Evolutionary conservation across 2,888 invertebrate genomes (phyloP), one percentile per base, ranked within the genome.

Genomic region (Mycalesis mineus): DNA sequence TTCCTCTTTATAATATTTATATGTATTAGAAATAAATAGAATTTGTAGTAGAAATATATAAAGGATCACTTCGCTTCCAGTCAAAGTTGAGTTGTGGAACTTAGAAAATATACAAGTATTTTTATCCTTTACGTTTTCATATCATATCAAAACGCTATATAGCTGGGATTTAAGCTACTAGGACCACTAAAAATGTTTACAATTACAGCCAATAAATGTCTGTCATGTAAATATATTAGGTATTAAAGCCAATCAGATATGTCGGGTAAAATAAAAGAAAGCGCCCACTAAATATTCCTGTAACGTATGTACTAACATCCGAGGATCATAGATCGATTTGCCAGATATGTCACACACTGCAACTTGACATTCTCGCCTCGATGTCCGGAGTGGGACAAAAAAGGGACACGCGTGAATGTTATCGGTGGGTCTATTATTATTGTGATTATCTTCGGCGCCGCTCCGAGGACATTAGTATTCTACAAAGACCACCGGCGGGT

Each of bases 391-490:
- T 17, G 51, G n/a, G 8, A 41, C 52, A 52, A 52, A 52, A 52
- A 52, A 52, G 52, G 52, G 52, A n/a, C 51, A 41, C 49, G 49
- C 48, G 29, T 57, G 51, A 55, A 57, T 51, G 40, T 52, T 44
- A 55, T 60, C 49, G 55, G 47, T 44, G 48, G 14, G 29, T 55
- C 40, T 48, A 49, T 52, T 42, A 52, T 57, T 57, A 62, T 50
- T 62, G 51, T 62, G 55, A 55, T 53, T 50, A 62, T 55, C 51
- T 48, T 47, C 47, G 54, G 56, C 57, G 48, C 52, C 57, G 31
- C 44, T 42, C 22, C 45, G 29, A 56, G 22, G 17, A 45, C 36
- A 62, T 62, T 62, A 62, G 62, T 60, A 62, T 60, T 57, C 62
- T 37, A 49, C 33, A 45, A 47, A 52, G 55, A 39, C 29, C 36